A percentile compares a stretch with the other conserved stretches of the same genome.
Evolutionary conservation across 1,140 invertebrate genomes (phyloP).

Genomic region (Atopsyche davidsoni): DNA sequence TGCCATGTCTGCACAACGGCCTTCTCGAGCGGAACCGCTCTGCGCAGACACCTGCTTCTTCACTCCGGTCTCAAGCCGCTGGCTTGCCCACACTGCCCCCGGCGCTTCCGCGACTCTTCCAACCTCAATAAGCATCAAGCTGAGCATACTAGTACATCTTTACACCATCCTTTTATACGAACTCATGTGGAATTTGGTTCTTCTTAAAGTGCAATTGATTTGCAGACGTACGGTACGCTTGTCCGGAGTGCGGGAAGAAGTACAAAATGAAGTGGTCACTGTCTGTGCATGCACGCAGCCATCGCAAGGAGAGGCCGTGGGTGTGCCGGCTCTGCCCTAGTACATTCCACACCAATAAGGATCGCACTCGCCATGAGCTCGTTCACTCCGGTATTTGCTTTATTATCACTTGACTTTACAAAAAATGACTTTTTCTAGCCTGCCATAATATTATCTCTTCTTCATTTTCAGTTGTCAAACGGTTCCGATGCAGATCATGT

Average conservation of each 20-base stretch:
- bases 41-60: constrained; percentile 47
- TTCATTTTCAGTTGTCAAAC: constrained; percentile 15
- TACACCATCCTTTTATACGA: background rate
- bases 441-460: background rate
- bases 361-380: constrained; percentile 11
- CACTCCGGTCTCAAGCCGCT: constrained; percentile 62
- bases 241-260: constrained; percentile 11
- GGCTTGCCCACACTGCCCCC: constrained; percentile 60
- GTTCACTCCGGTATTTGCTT: constrained; percentile 9
- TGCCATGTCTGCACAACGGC: constrained; percentile 12
- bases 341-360: constrained; percentile 16
- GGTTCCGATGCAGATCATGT: constrained; percentile 12
- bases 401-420: background rate
- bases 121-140: constrained; percentile 19
- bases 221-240: constrained; percentile 3
- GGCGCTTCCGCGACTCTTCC: constrained; percentile 53
- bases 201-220: background rate
- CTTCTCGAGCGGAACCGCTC: constrained; percentile 10
- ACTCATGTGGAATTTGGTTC: background rate
- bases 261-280: constrained; percentile 10
- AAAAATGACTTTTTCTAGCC: background rate
- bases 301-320: constrained; percentile 4
- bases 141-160: constrained; percentile 12
- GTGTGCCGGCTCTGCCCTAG: constrained; percentile 1
- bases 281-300: constrained; percentile 1